Percentiles rank a stretch among this genome's conserved stretches.
phyloP scores from a whole-genome alignment of 1,140 invertebrate genomes.

The Heterodera carotae region DNA sequence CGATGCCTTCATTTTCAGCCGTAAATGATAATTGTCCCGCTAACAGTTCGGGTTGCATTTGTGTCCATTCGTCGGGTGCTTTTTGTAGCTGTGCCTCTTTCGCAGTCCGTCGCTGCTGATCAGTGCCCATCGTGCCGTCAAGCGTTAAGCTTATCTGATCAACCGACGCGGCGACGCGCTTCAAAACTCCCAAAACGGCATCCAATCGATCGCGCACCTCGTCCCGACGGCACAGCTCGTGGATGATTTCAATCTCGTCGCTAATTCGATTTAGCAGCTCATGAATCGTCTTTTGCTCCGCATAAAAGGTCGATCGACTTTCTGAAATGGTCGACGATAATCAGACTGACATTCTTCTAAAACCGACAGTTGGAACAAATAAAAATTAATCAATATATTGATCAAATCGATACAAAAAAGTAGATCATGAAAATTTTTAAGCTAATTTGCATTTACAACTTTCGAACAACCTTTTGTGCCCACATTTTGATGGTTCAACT shows the following conservation, averaged over 20 bases:
- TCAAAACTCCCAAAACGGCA: slow-evolving; percentile 42
- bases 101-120: not conserved
- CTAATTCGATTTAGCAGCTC: slow-evolving; percentile 52
- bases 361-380: no score
- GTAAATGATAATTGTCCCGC: not conserved
- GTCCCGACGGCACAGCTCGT: slow-evolving; percentile 50
- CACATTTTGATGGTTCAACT: not conserved
- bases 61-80: no score
- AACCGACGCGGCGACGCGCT: slow-evolving; percentile 20
- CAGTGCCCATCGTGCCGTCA: not conserved
- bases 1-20: not conserved
- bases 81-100: not conserved
- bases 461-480: not conserved
- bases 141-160: slow-evolving; percentile 22
- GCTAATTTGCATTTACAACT: no score
- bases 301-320: slow-evolving; percentile 36
- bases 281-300: slow-evolving; percentile 49
- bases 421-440: no score
- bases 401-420: no score
- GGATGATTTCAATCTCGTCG: slow-evolving; percentile 58
- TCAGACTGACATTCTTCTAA: not conserved
- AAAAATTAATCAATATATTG: no score
- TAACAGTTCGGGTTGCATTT: not conserved
- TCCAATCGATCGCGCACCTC: slow-evolving; percentile 48
- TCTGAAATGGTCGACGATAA: not conserved